Conservation (phyloP, 2,113 vertebrate species). For the Nibea albiflora region DNA sequence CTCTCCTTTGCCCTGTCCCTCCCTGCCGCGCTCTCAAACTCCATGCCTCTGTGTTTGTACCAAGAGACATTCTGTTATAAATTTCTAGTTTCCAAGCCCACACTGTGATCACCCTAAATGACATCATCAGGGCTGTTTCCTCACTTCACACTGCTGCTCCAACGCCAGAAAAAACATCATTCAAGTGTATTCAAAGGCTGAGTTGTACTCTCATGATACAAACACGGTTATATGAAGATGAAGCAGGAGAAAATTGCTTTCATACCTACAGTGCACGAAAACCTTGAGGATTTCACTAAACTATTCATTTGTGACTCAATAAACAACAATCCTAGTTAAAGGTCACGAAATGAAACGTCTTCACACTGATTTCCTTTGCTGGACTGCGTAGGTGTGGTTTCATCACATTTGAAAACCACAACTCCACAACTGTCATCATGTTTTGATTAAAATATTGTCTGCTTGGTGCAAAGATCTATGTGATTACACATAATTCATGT, state of each 20-base stretch:
- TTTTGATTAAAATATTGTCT: not conserved
- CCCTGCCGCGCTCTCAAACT: not conserved
- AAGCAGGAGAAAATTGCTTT: not conserved
- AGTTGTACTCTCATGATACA: not conserved
- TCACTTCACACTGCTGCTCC: not conserved
- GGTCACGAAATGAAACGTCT: not conserved
- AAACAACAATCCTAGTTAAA: not conserved
- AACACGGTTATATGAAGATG: not conserved
- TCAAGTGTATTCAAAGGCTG: not conserved
- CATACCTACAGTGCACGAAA: no score
- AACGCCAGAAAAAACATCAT: not conserved
- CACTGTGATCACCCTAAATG: not conserved
- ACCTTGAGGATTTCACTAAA: not conserved
- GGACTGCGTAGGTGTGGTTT: not conserved
- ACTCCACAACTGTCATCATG: not conserved
- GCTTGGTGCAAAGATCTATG: no score
- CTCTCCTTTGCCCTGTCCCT: not conserved
- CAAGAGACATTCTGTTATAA: not conserved
- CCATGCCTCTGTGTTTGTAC: not conserved
- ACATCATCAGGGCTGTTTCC: not conserved
- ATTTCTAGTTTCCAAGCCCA: not conserved
- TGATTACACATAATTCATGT: no score
- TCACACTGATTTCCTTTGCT: not conserved
- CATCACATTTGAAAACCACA: not conserved
- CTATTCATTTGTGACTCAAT: no score